phyloP scores from a whole-genome alignment of 2,888 invertebrate species.

The Drosophila anceps region DNA sequence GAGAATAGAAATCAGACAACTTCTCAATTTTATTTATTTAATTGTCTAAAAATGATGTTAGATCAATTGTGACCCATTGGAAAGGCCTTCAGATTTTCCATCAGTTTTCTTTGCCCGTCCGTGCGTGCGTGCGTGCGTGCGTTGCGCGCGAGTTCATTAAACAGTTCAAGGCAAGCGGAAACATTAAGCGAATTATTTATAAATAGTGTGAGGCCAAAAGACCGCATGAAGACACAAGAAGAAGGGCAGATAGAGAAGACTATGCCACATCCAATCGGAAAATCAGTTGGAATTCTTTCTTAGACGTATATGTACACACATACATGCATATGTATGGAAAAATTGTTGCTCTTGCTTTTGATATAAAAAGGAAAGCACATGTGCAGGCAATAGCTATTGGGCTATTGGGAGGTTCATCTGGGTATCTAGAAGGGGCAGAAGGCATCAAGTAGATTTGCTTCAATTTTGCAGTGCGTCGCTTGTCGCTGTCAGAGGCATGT shows the following conservation, averaged over 20 bases:
- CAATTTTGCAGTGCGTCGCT: constrained; percentile 65
- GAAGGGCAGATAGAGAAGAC: constrained; percentile 17
- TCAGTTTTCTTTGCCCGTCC: constrained; percentile 6
- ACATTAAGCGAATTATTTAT: constrained; percentile 76
- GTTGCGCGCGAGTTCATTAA: constrained; percentile 66
- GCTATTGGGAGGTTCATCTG: neutral
- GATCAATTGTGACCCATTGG: neutral
- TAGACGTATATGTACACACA: neutral
- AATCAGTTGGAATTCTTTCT: constrained; percentile 12
- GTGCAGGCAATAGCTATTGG: neutral
- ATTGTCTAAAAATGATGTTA: constrained; percentile 8
- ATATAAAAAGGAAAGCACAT: constrained; percentile 37
- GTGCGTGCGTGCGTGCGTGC: constrained; percentile 30
- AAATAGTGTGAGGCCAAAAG: constrained; percentile 62
- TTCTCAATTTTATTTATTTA: no score
- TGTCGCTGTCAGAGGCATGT: constrained; percentile 62
- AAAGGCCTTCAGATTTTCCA: neutral
- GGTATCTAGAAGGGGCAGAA: neutral
- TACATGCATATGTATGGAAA: neutral
- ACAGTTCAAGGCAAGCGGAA: constrained; percentile 80
- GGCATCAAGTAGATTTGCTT: constrained; percentile 22
- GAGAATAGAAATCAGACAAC: no score
- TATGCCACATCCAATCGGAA: constrained; percentile 37
- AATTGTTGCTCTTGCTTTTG: constrained; percentile 23
- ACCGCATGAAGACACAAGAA: neutral